These are phyloP conservation scores for Pollenia griseotomentosa DNA, from an alignment of 2,888 invertebrate species.

Conservation along the genomic window DNA sequence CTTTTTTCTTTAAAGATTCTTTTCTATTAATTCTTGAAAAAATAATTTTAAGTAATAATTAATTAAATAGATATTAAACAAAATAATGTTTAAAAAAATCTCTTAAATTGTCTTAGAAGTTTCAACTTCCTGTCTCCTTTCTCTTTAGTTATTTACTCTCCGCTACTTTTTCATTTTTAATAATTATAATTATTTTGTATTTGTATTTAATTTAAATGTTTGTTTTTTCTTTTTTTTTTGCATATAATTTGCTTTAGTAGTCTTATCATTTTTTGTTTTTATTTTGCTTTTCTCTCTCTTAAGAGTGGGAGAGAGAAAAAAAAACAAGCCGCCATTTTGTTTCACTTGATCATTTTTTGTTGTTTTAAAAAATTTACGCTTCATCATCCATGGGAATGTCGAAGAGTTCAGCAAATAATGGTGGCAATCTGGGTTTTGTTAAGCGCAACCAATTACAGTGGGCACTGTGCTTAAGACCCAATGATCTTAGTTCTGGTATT, in stretches of 20 bases:
- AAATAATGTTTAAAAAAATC: constrained; percentile 46
- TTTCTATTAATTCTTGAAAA: neutral
- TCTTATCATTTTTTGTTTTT: constrained; percentile 66
- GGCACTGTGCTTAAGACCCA: constrained; percentile 93
- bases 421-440: constrained; percentile 92
- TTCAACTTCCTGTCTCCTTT: neutral
- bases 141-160: constrained; percentile 24
- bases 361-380: constrained; percentile 76
- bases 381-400: constrained; percentile 96
- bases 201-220: constrained; percentile 49
- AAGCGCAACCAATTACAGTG: constrained; percentile 95
- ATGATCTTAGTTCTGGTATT: constrained; percentile 91
- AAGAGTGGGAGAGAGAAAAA: neutral
- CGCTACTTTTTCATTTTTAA: constrained; percentile 9
- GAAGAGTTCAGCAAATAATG: constrained; percentile 97
- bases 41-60: constrained; percentile 25
- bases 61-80: constrained; percentile 26
- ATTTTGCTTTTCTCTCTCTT: constrained; percentile 26
- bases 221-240: constrained; percentile 26
- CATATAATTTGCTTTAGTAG: constrained; percentile 68
- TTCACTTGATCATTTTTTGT: constrained; percentile 26
- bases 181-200: constrained; percentile 46
- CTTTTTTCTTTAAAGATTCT: neutral
- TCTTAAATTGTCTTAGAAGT: constrained; percentile 62
- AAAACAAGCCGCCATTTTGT: constrained; percentile 66